These are phyloP conservation scores for Phymanthus crucifer DNA, from an alignment of 92 coral and sea anemone species.

Conservation along the genomic window DNA sequence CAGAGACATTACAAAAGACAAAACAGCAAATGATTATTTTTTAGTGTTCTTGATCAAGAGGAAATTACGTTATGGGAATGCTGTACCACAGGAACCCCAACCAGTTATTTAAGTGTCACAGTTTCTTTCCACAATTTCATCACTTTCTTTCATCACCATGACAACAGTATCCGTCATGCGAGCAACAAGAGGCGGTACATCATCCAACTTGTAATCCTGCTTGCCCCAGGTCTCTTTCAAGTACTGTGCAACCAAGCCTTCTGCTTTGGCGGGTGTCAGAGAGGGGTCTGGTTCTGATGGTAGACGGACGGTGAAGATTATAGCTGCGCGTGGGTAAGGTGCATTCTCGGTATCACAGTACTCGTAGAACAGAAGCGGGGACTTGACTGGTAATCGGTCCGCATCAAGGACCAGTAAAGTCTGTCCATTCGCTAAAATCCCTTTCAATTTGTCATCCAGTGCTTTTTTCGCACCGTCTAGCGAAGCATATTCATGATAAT, in stretches of 20 bases:
- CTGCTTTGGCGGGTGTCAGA: slow-evolving; percentile 55
- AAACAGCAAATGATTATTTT: no score
- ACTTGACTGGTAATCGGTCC: slow-evolving; percentile 72
- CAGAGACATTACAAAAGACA: no score
- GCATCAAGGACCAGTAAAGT: slow-evolving; percentile 61
- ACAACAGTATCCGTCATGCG: slow-evolving; percentile 84
- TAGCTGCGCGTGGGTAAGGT: slow-evolving; percentile 59
- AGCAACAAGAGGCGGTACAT: slow-evolving; percentile 65
- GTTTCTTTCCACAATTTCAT: not conserved
- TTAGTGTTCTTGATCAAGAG: no score
- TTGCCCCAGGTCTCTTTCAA: slow-evolving; percentile 65
- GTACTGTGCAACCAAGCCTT: slow-evolving; percentile 60
- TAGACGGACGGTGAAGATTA: slow-evolving; percentile 77
- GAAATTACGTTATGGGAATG: no score
- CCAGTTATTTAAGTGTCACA: no score
- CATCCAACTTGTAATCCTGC: slow-evolving; percentile 51
- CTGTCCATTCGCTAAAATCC: slow-evolving; percentile 41
- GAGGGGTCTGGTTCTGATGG: slow-evolving; percentile 55
- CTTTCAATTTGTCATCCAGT: slow-evolving; percentile 47
- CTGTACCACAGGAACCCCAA: no score
- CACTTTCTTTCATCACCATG: slow-evolving; percentile 64
- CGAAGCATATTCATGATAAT: not conserved
- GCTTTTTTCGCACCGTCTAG: slow-evolving; percentile 45
- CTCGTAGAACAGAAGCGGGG: slow-evolving; percentile 67
- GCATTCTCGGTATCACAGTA: slow-evolving; percentile 91